Conservation (phyloP, 2,797 vertebrate genomes). For the Falco peregrinus region DNA sequence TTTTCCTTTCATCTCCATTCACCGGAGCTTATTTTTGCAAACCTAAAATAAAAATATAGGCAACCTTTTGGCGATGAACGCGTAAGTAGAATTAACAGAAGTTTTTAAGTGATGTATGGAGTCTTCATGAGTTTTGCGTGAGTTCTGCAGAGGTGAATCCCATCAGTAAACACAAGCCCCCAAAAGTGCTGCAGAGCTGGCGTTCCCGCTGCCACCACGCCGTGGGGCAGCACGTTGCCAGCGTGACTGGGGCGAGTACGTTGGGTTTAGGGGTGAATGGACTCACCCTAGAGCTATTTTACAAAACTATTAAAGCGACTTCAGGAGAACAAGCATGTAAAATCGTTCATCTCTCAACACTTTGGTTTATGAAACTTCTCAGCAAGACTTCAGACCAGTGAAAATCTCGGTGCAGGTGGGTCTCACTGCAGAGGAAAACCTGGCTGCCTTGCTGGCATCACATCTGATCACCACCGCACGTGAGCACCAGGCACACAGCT, state of each 20-base stretch:
- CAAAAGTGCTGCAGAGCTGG: neutral
- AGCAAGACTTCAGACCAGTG: neutral
- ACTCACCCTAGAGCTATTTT: neutral
- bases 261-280: neutral
- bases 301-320: neutral
- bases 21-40: conserved; percentile 7
- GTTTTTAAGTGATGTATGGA: neutral
- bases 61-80: neutral
- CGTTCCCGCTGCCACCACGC: neutral
- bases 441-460: neutral
- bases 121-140: neutral
- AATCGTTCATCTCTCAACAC: neutral
- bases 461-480: fast-evolving
- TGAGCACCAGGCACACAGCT: fast-evolving
- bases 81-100: neutral
- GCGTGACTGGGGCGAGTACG: neutral
- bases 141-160: neutral
- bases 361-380: neutral
- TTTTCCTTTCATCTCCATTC: conserved; percentile 63
- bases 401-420: neutral
- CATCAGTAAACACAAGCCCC: fast-evolving
- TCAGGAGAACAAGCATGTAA: neutral
- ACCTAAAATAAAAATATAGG: neutral
- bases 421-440: neutral
- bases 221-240: neutral